Percentiles rank a stretch among this genome's conserved stretches.
Evolutionary conservation across 2,113 vertebrate genomes (phyloP).

Genomic region (Engraulis encrasicolus): DNA sequence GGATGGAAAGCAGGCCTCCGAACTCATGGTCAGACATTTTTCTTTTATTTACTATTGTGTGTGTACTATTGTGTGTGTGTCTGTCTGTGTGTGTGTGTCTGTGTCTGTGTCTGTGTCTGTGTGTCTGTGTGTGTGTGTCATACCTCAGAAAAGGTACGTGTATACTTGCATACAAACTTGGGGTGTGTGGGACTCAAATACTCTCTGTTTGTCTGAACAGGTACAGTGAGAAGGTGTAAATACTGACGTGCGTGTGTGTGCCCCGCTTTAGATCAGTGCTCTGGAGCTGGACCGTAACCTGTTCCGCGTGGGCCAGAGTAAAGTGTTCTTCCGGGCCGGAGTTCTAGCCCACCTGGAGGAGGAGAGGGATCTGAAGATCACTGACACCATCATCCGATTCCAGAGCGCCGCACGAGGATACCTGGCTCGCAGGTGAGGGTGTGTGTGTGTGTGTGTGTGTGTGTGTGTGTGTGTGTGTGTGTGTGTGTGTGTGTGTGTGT

Average conservation of each 20-base stretch:
- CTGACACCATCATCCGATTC: slow-evolving; percentile 90
- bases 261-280: slow-evolving; percentile 78
- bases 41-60: neutral
- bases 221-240: neutral
- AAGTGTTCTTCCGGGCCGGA: slow-evolving; percentile 91
- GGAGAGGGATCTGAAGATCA: slow-evolving; percentile 91
- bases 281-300: slow-evolving; percentile 88
- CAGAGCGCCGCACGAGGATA: slow-evolving; percentile 86
- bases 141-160: too few relatives aligned
- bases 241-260: slow-evolving; percentile 15
- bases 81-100: neutral
- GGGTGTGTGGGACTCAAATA: neutral
- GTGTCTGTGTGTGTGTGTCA: neutral
- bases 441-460: neutral
- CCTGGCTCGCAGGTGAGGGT: slow-evolving; percentile 82
- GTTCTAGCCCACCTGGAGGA: slow-evolving; percentile 90
- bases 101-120: neutral
- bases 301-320: slow-evolving; percentile 90
- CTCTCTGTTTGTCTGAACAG: neutral
- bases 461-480: neutral
- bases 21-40: slow-evolving; percentile 81
- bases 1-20: slow-evolving; percentile 91
- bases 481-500: neutral
- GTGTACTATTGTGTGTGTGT: neutral
- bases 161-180: neutral